Evolutionary conservation across 2,797 vertebrate genomes (phyloP), one percentile per base, ranked within the genome.

Genomic region (Sebastes vulpes): DNA sequence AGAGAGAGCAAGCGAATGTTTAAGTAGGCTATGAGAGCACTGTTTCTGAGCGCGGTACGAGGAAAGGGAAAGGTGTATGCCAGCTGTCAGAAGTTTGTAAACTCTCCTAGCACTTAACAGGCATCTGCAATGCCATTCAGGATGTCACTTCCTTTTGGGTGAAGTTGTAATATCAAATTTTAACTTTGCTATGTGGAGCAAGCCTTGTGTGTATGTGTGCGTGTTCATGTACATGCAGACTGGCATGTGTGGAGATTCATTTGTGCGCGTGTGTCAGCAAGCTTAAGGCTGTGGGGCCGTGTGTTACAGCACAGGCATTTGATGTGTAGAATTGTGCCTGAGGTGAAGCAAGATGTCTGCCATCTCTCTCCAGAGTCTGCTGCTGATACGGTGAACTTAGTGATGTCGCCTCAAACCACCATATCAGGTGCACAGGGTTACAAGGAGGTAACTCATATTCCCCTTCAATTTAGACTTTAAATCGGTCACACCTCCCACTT

Each of bases 331-430:
- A 95, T 82, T 81, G 79, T 86, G 94, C 95, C 95, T 70, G 89
- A 87, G 94, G 95, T 94, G 88, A 92, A 94, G 94, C 94, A 95
- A 96, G 93, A 94, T 94, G 96, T 96, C 95, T 94, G 92, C 93
- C 94, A 93, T 94, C 90, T 92, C 84, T 84, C 91, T 94, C 91
- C 80, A 80, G 92, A 94, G 93, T 95, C 84, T 91, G 85, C 90
- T 89, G 93, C 89, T 92, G 95, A 95, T 94, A 94, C 76, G 88
- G 91, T 89, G 80, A 94, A 89, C 91, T 92, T 76, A 88, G 88
- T 76, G 77, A 88, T 89, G 89, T 93, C 63, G 92, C 94, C 94
- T 91, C 86, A 83, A 94, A 95, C 91, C 93, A 90, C 75, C 92
- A 89, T 83, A 92, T 93, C 92, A 91, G 89, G 89, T 81, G 80